Conservation (phyloP, 2,888 invertebrate species). For the Vandiemenella viatica region DNA sequence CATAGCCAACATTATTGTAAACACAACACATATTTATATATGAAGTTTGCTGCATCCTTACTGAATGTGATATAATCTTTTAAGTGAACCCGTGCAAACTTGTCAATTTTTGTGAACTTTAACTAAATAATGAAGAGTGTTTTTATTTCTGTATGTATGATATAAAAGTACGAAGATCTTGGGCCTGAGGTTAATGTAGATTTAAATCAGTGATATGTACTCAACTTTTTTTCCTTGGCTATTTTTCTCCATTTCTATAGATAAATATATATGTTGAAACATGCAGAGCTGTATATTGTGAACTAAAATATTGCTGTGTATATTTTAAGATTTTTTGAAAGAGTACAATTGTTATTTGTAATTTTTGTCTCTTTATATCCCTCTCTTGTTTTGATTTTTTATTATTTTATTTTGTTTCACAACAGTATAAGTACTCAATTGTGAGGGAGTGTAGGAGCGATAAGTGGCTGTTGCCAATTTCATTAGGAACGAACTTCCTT, state of each 20-base stretch:
- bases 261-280: conserved; percentile 16
- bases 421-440: conserved; percentile 11
- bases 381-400: too few species aligned
- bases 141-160: not conserved
- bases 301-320: conserved; percentile 9
- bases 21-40: conserved; percentile 10
- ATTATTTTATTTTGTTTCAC: conserved; percentile 9
- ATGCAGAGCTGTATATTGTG: conserved; percentile 19
- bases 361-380: too few species aligned
- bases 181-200: conserved; percentile 5
- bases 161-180: not conserved
- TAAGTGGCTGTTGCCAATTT: too few species aligned
- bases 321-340: conserved; percentile 10
- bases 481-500: conserved; percentile 2
- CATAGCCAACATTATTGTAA: conserved; percentile 10
- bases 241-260: conserved; percentile 11
- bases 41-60: conserved; percentile 17
- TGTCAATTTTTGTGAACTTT: conserved; percentile 17
- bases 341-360: conserved; percentile 19
- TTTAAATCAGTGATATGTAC: conserved; percentile 16
- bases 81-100: conserved; percentile 16
- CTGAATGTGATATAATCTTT: conserved; percentile 17
- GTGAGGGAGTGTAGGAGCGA: too few species aligned
- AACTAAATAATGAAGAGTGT: not conserved
- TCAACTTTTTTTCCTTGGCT: conserved; percentile 17